Conservation (phyloP, 92 coral and sea anemone species). For the Phenganax subtilis region DNA sequence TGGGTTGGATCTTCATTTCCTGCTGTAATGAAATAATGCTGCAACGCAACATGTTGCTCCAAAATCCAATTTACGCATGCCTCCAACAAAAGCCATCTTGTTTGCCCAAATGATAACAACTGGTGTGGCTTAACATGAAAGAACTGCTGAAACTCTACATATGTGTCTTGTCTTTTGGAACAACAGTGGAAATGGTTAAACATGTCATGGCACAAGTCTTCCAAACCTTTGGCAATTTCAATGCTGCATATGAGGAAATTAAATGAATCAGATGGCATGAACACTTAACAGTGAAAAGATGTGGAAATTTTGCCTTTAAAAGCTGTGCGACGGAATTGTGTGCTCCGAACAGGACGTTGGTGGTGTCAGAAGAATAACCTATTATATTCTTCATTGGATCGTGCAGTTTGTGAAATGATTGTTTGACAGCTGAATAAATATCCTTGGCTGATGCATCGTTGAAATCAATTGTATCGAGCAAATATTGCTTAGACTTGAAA, state of each 20-base stretch:
- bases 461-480: not conserved
- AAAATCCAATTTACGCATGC: constrained; percentile 48
- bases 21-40: constrained; percentile 14
- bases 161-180: constrained; percentile 49
- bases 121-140: constrained; percentile 46
- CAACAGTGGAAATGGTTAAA: constrained; percentile 50
- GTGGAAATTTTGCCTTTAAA: not conserved
- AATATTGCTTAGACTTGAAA: constrained; percentile 1
- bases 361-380: constrained; percentile 7
- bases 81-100: constrained; percentile 52
- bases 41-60: constrained; percentile 54
- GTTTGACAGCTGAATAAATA: constrained; percentile 4
- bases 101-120: constrained; percentile 47
- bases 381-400: constrained; percentile 19
- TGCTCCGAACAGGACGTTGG: constrained; percentile 9
- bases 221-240: constrained; percentile 43
- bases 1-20: no score
- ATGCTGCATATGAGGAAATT: constrained; percentile 53
- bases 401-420: constrained; percentile 1
- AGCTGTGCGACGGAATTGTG: constrained; percentile 18
- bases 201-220: constrained; percentile 49
- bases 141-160: constrained; percentile 42
- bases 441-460: not conserved
- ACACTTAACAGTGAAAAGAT: constrained; percentile 38
- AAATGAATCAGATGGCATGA: constrained; percentile 54